Percentiles rank a stretch among this genome's conserved stretches.
Conservation (phyloP, 2,888 invertebrate genomes). For the Lordiphosa fenestrarum region DNA sequence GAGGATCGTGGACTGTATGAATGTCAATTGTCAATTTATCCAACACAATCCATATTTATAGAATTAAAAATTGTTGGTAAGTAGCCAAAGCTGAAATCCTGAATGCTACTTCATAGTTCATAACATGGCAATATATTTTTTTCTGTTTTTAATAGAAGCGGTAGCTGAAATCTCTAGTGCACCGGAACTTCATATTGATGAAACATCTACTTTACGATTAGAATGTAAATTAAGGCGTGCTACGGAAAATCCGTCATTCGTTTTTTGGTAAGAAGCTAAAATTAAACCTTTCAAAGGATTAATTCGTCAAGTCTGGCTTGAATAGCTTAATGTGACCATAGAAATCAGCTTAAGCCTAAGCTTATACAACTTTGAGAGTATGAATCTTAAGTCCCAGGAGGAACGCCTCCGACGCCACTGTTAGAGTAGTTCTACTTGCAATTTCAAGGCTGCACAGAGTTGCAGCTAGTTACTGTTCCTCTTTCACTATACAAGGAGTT, state of each 20-base stretch:
- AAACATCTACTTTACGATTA: constrained; percentile 79
- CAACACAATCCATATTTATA: constrained; percentile 84
- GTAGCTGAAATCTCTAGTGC: constrained; percentile 80
- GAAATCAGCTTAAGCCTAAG: too few species aligned
- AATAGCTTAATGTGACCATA: too few species aligned
- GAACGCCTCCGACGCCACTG: too few species aligned
- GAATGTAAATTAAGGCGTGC: constrained; percentile 80
- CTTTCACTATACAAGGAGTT: too few species aligned
- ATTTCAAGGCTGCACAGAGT: too few species aligned
- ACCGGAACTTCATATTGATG: constrained; percentile 80
- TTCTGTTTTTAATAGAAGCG: constrained; percentile 69
- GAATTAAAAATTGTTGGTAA: constrained; percentile 85
- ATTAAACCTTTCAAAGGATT: too few species aligned
- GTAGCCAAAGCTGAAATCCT: constrained; percentile 41
- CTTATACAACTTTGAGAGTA: too few species aligned
- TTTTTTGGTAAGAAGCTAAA: constrained; percentile 77
- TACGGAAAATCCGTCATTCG: constrained; percentile 80
- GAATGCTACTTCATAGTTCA: too few species aligned
- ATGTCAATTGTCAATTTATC: constrained; percentile 86
- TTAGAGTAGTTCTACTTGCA: too few species aligned
- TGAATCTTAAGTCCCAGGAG: too few species aligned
- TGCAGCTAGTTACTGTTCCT: too few species aligned
- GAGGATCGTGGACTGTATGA: constrained; percentile 82
- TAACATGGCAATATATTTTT: background rate
- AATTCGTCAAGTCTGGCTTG: too few species aligned